phyloP scores from a whole-genome alignment of 2,888 invertebrate species.

The Ptychoptera contaminata region DNA sequence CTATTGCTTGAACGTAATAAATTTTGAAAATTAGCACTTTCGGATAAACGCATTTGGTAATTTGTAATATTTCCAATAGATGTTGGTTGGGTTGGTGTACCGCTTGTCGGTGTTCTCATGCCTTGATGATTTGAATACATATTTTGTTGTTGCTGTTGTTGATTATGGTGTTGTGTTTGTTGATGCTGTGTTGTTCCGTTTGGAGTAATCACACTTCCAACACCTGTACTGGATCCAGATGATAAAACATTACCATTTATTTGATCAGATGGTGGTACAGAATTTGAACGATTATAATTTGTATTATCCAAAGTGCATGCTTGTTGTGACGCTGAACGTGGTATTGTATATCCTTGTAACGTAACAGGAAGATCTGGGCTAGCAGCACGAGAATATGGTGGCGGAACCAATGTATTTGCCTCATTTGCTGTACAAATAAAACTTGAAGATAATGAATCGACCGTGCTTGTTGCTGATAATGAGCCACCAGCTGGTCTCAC shows the following conservation, averaged over 20 bases:
- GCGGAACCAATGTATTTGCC: slow-evolving; percentile 69
- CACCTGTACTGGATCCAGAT: too few relatives aligned
- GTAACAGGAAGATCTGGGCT: slow-evolving; percentile 47
- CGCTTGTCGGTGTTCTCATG: too few relatives aligned
- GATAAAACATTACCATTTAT: background rate
- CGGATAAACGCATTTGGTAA: slow-evolving; percentile 18
- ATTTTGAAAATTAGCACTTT: slow-evolving; percentile 20
- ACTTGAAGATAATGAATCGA: slow-evolving; percentile 74
- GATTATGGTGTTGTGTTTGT: background rate
- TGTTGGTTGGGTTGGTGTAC: background rate
- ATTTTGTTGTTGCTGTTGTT: background rate
- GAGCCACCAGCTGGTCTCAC: slow-evolving; percentile 61
- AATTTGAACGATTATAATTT: background rate
- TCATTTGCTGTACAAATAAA: slow-evolving; percentile 77
- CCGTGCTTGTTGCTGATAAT: slow-evolving; percentile 68
- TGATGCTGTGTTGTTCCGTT: background rate
- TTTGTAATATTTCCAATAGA: slow-evolving; percentile 5
- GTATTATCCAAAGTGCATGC: slow-evolving; percentile 23
- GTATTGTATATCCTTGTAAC: slow-evolving; percentile 27
- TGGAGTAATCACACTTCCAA: too few relatives aligned
- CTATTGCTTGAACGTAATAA: slow-evolving; percentile 3
- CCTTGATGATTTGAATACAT: too few relatives aligned
- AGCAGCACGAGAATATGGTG: slow-evolving; percentile 66
- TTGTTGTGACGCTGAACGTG: slow-evolving; percentile 44
- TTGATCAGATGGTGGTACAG: background rate